These are phyloP conservation scores for Torymus tubicola DNA, from an alignment of 2,888 invertebrate genomes.

Conservation along the genomic window DNA sequence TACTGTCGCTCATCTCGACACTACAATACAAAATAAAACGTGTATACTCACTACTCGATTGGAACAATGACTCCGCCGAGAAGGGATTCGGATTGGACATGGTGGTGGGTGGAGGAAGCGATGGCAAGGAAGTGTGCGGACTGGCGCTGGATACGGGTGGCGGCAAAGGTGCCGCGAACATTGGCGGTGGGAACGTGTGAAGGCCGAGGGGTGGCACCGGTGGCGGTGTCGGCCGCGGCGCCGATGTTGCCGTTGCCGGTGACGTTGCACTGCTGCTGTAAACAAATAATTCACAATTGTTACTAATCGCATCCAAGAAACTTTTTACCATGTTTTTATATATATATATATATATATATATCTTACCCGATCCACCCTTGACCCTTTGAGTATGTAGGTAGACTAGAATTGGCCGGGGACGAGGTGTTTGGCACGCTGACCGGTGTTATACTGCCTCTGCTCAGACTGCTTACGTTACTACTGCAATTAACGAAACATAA, in stretches of 20 bases:
- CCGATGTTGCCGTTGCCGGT: conserved; percentile 77
- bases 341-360: no score
- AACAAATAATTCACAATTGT: conserved; percentile 3
- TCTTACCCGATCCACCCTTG: conserved; percentile 76
- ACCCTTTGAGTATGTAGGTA: conserved; percentile 78
- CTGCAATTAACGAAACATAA: conserved; percentile 74
- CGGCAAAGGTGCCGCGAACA: conserved; percentile 83
- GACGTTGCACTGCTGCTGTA: conserved; percentile 74
- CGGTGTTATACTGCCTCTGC: conserved; percentile 83
- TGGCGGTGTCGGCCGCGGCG: conserved; percentile 79
- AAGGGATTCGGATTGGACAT: conserved; percentile 86
- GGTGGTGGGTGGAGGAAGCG: conserved; percentile 74
- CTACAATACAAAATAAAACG: neutral
- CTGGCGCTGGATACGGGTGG: conserved; percentile 76
- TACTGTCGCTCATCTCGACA: conserved; percentile 6
- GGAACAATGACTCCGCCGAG: conserved; percentile 91
- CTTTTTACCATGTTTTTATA: neutral
- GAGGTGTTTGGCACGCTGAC: conserved; percentile 78
- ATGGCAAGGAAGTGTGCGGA: conserved; percentile 73
- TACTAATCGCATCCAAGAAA: neutral
- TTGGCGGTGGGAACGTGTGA: conserved; percentile 81
- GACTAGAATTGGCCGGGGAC: conserved; percentile 80
- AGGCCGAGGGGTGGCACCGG: conserved; percentile 78
- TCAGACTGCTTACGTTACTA: conserved; percentile 91
- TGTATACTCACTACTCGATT: conserved; percentile 84